phyloP scores from a whole-genome alignment of 2,888 invertebrate species.

The Volucella bombylans region DNA sequence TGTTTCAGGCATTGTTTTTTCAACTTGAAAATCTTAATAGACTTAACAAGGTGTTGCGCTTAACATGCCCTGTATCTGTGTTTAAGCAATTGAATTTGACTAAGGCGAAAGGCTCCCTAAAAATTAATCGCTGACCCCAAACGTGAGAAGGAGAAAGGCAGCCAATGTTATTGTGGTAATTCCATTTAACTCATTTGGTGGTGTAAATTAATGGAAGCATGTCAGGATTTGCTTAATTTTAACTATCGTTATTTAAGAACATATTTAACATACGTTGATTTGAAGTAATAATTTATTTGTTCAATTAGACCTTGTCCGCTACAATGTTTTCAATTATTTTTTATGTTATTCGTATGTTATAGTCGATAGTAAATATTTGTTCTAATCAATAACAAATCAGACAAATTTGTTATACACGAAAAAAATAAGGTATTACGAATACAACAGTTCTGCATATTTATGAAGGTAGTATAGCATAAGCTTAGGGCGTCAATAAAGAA shows the following conservation, averaged over 20 bases:
- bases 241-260: conserved; percentile 14
- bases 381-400: neutral
- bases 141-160: neutral
- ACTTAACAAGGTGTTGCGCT: neutral
- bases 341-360: conserved; percentile 1
- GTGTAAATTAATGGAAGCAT: conserved; percentile 13
- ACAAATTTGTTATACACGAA: too few relatives aligned
- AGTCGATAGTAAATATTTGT: conserved; percentile 23
- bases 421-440: too few relatives aligned
- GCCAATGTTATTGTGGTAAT: conserved; percentile 30
- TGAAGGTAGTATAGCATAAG: too few relatives aligned
- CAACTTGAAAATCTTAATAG: conserved; percentile 22
- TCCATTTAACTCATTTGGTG: conserved; percentile 44
- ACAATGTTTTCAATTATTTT: neutral
- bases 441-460: too few relatives aligned
- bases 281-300: conserved; percentile 46
- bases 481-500: too few relatives aligned
- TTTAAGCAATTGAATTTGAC: conserved; percentile 2
- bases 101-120: conserved; percentile 29
- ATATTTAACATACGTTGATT: conserved; percentile 41
- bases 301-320: conserved; percentile 13
- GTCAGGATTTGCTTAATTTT: conserved; percentile 2
- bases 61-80: neutral
- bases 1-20: conserved; percentile 13
- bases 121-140: conserved; percentile 54